Base-by-base conservation (phyloP, 2,113 vertebrate genomes). In the Passer domesticus region DNA sequence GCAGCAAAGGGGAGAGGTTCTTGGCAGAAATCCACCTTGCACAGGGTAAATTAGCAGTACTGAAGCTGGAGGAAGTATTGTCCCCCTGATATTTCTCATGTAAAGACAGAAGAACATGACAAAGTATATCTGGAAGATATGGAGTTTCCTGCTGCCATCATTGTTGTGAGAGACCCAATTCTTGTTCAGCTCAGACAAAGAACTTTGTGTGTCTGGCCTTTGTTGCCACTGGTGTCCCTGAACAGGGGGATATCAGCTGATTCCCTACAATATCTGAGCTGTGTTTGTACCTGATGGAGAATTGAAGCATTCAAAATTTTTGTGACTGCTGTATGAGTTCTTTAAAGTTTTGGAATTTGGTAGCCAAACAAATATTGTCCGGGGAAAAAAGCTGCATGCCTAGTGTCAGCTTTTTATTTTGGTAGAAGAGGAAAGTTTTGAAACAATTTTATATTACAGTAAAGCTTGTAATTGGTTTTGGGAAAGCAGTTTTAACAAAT, bases 321-420 rank as follows among this genome's bases (percentile, higher is more conserved):
- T n/a, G 31, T 22, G 47, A 43, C n/a, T 70, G 59, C 47, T 78
- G 9, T 86, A 72, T 95, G 46, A 52, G 52, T 73, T 92, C 63
- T 74, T 73, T 23, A 21, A 77, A 86, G 47, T 56, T 86, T 77
- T 55, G 72, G n/a, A 89, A 49, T 95, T 93, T 58, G 25, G 35
- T 95, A 20, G 95, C 66, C 63, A 80, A 59, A 95, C 74, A 75
- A 94, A 56, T 64, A 78, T 3, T 89, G 35, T 46, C 33, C 50
- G 41, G 47, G 58, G 66, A 49, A 73, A 85, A 77, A 78, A 67
- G 24, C 60, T 77, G 62, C 20, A 3, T 55, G 25, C 20, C 47
- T 49, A 73, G 41, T 91, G 74, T 62, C 53, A 93, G 58, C 31
- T 92, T 91, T 90, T 94, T 83, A 50, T 85, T 92, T 92, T 78